Evolutionary conservation across 2,888 invertebrate genomes (phyloP), one percentile per base, ranked within the genome.

Genomic region (Nomada fucata): DNA sequence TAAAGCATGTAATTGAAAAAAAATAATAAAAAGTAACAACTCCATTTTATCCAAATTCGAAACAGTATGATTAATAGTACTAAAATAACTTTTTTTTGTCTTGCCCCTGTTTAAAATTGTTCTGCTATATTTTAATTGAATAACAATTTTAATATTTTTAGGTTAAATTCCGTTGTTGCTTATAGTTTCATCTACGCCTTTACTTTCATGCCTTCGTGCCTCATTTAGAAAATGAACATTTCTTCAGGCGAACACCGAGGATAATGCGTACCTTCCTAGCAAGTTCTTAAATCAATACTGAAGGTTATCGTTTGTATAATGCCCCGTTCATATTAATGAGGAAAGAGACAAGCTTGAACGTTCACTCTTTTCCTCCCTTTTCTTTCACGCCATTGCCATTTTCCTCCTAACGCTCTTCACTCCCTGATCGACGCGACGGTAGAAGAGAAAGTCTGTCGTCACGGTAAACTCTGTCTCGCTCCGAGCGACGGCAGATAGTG

Each of bases 321-420:
- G 23, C 26, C 50, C n/a, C 70, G 61, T 61, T 61, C 50, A 61
- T 57, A 67, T 79, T 82, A 82, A 82, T 59, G 82, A 82, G 71
- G 63, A 79, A 75, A 61, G 70, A 65, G 74, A 29, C 59, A 73
- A 61, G 36, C 60, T 64, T 50, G 73, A 68, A 60, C 70, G 57
- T 75, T 70, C 57, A 71, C 52, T 36, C 50, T 52, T 15, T 71
- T 79, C 50, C 50, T 67, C 52, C n/a, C 23, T 44, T 26, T 13
- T 36, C 60, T 64, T 23, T 60, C 67, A 26, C 23, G 52, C 44
- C 60, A 81, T 64, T 81, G 64, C n/a, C 52, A 70, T 26, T 20
- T 42, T 18, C 52, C 7, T 50, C 59, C 67, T 50, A 52, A 60
- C 59, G 44, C 50, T 26, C 42, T 29, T 76, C 65, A 20, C 36